phyloP scores from a whole-genome alignment of 2,888 invertebrate genomes.

The Lasioglossum lativentre region DNA sequence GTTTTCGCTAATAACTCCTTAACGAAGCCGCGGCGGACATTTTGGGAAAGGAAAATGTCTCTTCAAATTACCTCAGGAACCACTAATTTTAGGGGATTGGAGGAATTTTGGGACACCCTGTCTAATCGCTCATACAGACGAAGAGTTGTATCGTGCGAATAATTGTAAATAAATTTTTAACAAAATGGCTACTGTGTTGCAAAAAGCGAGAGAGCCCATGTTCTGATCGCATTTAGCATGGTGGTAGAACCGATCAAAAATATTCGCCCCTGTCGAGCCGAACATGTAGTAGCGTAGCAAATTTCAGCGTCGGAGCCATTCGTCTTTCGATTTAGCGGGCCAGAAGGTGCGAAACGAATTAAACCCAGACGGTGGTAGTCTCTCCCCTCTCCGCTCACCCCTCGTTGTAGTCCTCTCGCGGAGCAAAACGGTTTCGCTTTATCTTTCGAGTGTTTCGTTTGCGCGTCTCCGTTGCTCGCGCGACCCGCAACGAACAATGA shows the following conservation, averaged over 20 bases:
- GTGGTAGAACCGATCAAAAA: not conserved
- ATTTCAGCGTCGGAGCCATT: conserved; percentile 69
- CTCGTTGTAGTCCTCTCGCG: conserved; percentile 14
- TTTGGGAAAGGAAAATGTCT: too few species aligned
- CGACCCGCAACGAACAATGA: conserved; percentile 64
- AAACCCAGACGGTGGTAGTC: conserved; percentile 66
- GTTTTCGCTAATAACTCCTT: too few species aligned
- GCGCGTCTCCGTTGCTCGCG: conserved; percentile 26
- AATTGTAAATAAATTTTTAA: too few species aligned
- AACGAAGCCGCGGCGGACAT: too few species aligned
- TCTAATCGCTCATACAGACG: too few species aligned
- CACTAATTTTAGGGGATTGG: too few species aligned
- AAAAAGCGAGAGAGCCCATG: not conserved
- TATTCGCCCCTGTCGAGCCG: not conserved
- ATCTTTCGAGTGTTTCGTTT: conserved; percentile 42
- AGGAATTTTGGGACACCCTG: too few species aligned
- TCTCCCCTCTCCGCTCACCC: conserved; percentile 11
- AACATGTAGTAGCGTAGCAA: conserved; percentile 29
- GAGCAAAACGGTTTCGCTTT: conserved; percentile 25
- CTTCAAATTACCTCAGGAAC: too few species aligned
- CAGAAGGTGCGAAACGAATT: conserved; percentile 79
- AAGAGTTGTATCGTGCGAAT: too few species aligned
- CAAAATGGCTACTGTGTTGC: too few species aligned
- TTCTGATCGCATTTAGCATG: not conserved
- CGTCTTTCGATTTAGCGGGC: conserved; percentile 76